Evolutionary conservation across 1,140 invertebrate species (phyloP), one percentile per base, ranked within the genome.

Genomic region (Pseudomyrmex gracilis): DNA sequence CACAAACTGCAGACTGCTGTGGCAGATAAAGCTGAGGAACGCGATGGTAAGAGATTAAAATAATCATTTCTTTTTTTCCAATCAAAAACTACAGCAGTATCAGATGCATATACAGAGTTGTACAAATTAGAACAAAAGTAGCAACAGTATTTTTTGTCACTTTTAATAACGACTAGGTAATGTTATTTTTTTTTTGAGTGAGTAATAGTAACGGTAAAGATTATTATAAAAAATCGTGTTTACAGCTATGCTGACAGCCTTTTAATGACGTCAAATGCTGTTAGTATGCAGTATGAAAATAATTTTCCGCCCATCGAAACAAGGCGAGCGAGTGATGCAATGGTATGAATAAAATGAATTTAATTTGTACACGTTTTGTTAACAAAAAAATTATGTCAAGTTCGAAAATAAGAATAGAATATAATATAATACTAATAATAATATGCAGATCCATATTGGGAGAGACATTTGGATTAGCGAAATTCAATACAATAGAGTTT

Each of bases 311-410:
- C 53, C 15, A 55, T 55, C n/a, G 15, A 5, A 5, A 17, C 53
- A 55, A 55, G 53, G n/a, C 53, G n/a, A 3, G 45, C 45, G 3
- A 57, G 20, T 61, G 13, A 24, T 61, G 58, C 10, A 4, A 61
- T 61, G 58, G 58, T 61, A 61, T n/a, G n/a, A n/a, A n/a, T n/a
- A n/a, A n/a, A n/a, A 61, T 34, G 58, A 61, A 22, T 61, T 24
- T 13, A 61, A 8, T 10, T 13, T 61, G n/a, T 61, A 24, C 17
- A 20, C 20, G 24, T 57, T 20, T 17, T 57, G n/a, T 61, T 61
- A 61, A 24, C 24, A 17, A 61, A 61, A 61, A 61, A 61, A 24
- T 34, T 61, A 8, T 61, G 20, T 61, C 20, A 24, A n/a, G n/a
- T n/a, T n/a, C n/a, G n/a, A n/a, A n/a, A n/a, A n/a, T n/a, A n/a